Evolutionary conservation across 2,888 invertebrate genomes (phyloP).

Genomic region (Apodemia zela): DNA sequence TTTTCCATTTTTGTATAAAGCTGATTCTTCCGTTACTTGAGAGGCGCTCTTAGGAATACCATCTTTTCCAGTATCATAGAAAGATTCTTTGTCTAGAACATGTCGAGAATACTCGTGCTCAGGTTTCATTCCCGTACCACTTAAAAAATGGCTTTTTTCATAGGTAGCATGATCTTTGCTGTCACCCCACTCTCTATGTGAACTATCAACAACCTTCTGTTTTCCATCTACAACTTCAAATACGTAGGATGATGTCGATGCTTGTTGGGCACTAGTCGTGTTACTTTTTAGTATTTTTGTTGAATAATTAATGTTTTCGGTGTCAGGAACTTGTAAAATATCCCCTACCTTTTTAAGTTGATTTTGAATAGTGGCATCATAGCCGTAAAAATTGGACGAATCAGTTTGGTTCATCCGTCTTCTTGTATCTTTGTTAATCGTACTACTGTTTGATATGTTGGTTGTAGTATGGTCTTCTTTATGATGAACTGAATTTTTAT

Average conservation of each 20-base stretch:
- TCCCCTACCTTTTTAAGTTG: slow-evolving; percentile 68
- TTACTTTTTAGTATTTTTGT: slow-evolving; percentile 78
- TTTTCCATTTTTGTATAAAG: slow-evolving; percentile 65
- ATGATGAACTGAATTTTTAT: slow-evolving; percentile 7
- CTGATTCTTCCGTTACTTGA: slow-evolving; percentile 63
- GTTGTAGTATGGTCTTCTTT: slow-evolving; percentile 13
- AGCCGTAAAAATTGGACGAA: slow-evolving; percentile 70
- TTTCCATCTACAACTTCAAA: slow-evolving; percentile 83
- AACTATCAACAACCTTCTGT: slow-evolving; percentile 79
- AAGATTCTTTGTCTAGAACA: slow-evolving; percentile 76
- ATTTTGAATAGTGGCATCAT: slow-evolving; percentile 66
- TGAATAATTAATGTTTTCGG: slow-evolving; percentile 63
- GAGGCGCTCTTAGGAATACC: slow-evolving; percentile 71
- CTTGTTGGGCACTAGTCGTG: slow-evolving; percentile 80
- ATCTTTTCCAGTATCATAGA: slow-evolving; percentile 79
- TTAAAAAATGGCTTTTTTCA: slow-evolving; percentile 76
- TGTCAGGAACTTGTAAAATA: slow-evolving; percentile 60
- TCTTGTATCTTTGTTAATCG: slow-evolving; percentile 32
- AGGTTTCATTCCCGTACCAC: slow-evolving; percentile 78
- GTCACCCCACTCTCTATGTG: slow-evolving; percentile 81
- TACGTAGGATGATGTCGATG: slow-evolving; percentile 82
- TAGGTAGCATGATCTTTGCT: slow-evolving; percentile 70
- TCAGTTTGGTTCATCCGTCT: slow-evolving; percentile 60
- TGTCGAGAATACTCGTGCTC: slow-evolving; percentile 80
- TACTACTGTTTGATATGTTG: slow-evolving; percentile 21